Evolutionary conservation across 2,113 vertebrate genomes (phyloP).

Genomic region (Colaptes auratus): DNA sequence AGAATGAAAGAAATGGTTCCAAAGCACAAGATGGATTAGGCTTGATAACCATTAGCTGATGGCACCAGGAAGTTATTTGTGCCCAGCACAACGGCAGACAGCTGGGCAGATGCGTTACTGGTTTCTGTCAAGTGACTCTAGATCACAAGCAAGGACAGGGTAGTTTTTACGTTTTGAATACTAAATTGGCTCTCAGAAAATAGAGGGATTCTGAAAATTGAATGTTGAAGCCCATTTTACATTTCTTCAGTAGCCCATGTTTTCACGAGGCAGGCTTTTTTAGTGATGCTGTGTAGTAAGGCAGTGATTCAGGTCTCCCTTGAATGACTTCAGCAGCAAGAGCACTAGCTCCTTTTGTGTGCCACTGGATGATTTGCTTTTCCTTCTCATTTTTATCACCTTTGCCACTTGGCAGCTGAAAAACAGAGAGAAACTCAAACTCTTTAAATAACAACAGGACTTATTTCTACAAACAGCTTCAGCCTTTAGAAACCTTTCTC

Average conservation of each 20-base stretch:
- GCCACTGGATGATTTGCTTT: background rate
- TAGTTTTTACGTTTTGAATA: background rate
- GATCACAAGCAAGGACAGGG: background rate
- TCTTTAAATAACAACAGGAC: background rate
- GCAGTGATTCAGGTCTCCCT: background rate
- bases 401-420: background rate
- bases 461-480: background rate
- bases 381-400: too few relatives aligned
- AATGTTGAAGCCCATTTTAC: background rate
- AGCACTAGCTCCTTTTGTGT: background rate
- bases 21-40: background rate
- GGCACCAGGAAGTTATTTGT: background rate
- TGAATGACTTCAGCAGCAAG: background rate
- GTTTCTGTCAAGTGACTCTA: background rate
- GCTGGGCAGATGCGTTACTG: background rate
- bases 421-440: background rate
- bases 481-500: background rate
- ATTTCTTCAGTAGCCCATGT: background rate
- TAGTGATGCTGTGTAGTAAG: background rate
- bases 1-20: background rate
- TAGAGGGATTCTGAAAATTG: background rate
- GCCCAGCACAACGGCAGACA: background rate
- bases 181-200: background rate
- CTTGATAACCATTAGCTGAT: background rate
- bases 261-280: background rate